phyloP scores from a whole-genome alignment of 2,113 vertebrate species.

The Benitochromis conjunctus region DNA sequence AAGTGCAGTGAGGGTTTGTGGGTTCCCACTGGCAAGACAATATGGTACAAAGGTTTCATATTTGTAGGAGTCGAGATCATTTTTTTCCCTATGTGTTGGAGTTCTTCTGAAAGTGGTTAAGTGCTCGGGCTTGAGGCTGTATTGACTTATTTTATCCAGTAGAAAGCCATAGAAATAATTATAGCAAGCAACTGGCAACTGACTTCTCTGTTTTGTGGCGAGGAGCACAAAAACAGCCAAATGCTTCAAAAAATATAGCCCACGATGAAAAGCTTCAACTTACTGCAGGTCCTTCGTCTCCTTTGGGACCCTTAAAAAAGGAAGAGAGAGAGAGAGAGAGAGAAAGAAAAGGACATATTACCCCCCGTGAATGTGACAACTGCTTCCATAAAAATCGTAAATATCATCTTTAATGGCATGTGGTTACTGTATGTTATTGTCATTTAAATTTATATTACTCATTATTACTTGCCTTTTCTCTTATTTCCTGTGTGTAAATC shows the following conservation, averaged over 20 bases:
- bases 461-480: background rate
- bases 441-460: conserved; percentile 16
- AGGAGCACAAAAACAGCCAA: conserved; percentile 4
- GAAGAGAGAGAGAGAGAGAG: conserved; percentile 4
- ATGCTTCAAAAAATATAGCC: conserved; percentile 30
- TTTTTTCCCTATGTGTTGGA: conserved; percentile 31
- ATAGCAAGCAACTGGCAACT: conserved; percentile 23
- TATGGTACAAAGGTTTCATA: conserved; percentile 40
- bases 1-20: conserved; percentile 32
- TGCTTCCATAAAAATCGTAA: conserved; percentile 21
- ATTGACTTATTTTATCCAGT: conserved; percentile 35
- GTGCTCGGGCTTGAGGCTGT: conserved; percentile 31
- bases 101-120: conserved; percentile 46
- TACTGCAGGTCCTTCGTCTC: conserved; percentile 86
- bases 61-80: conserved; percentile 37
- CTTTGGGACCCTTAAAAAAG: conserved; percentile 84
- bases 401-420: conserved; percentile 13
- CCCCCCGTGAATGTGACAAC: conserved; percentile 11
- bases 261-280: conserved; percentile 59
- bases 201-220: background rate
- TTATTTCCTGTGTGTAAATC: conserved; percentile 23
- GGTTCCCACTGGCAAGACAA: conserved; percentile 48
- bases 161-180: conserved; percentile 33
- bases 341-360: conserved; percentile 47
- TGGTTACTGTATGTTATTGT: conserved; percentile 5